Evolutionary conservation across 2,888 invertebrate species (phyloP), one percentile per base, ranked within the genome.

Genomic region (Oligia latruncula): DNA sequence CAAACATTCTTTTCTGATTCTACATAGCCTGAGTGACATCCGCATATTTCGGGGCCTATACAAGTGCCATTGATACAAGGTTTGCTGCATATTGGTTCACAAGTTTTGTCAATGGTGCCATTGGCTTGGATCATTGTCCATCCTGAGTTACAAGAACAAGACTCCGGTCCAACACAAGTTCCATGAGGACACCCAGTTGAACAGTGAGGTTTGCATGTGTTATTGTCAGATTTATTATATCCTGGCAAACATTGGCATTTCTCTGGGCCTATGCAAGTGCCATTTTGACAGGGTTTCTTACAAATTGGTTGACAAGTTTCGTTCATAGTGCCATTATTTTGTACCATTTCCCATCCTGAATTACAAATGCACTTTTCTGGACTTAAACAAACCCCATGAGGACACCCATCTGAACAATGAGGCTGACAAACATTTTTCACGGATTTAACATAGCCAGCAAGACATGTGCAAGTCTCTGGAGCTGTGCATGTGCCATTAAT

Each of bases 151-250:
- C 76, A 77, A 29, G 20, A 46, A 40, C 83, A 84, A 49, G 49
- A 74, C n/a, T 89, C 84, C 8, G 88, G 86, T 17, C 74, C 67
- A 3, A 85, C 73, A 80, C 90, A 90, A 43, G 70, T 64, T 20
- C 87, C 83, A 23, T 78, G 75, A 3, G 67, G 73, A 72, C 90
- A 90, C 5, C 80, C 84, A 60, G 84, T 73, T 17, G 86, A 84
- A 40, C 90, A 90, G 6, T 81, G 8, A 9, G 89, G 90, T 17
- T 15, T 49, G 46, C 89, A 90, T n/a, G 23, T 46, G 52, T 80
- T 49, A 35, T 71, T 84, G 0, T 65, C 40, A 35, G 43, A 35
- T n/a, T 62, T 49, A 8, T 13, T 52, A 49, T 77, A 84, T 46
- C 84, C 77, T 23, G 15, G 1, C 9, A 67, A 17, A 71, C 86